A percentile compares a stretch with the other conserved stretches of the same genome.
phyloP scores from a whole-genome alignment of 2,797 vertebrate species.

The Xenopus petersii region DNA sequence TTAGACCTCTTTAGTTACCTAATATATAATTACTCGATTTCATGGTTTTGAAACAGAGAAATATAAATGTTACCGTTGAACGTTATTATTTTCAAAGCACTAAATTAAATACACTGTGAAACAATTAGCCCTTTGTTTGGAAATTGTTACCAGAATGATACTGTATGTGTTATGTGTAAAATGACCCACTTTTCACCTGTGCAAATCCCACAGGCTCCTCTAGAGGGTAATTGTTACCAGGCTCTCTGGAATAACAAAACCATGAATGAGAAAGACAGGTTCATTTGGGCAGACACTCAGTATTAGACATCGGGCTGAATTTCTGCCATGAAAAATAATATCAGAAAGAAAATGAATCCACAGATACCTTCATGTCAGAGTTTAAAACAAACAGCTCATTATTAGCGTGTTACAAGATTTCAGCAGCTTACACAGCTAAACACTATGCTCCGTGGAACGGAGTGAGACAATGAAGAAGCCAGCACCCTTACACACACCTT shows the following conservation, averaged over 20 bases:
- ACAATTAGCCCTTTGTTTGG: slow-evolving; percentile 37
- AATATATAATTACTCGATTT: neutral
- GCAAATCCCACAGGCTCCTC: slow-evolving; percentile 6
- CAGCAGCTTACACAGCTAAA: slow-evolving; percentile 3
- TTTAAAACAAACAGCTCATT: slow-evolving; percentile 24
- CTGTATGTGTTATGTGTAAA: slow-evolving; percentile 17
- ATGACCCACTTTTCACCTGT: slow-evolving; percentile 35
- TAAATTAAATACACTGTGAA: slow-evolving; percentile 12
- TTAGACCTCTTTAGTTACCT: neutral
- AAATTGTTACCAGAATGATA: slow-evolving; percentile 8
- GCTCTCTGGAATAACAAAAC: neutral
- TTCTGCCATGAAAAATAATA: slow-evolving; percentile 15
- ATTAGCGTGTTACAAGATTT: slow-evolving; percentile 4
- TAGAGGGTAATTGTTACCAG: slow-evolving; percentile 36
- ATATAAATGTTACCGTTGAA: neutral
- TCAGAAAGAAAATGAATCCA: neutral
- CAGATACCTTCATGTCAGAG: slow-evolving; percentile 6
- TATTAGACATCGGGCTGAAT: neutral
- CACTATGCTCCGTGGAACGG: neutral
- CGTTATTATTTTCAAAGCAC: slow-evolving; percentile 12
- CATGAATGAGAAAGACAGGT: slow-evolving; percentile 28
- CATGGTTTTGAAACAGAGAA: neutral
- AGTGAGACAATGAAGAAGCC: slow-evolving; percentile 17
- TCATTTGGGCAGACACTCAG: neutral
- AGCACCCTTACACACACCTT: slow-evolving; percentile 12